Evolutionary conservation across 2,888 invertebrate species (phyloP).

Genomic region (Ashinkailepas kermadecensis): DNA sequence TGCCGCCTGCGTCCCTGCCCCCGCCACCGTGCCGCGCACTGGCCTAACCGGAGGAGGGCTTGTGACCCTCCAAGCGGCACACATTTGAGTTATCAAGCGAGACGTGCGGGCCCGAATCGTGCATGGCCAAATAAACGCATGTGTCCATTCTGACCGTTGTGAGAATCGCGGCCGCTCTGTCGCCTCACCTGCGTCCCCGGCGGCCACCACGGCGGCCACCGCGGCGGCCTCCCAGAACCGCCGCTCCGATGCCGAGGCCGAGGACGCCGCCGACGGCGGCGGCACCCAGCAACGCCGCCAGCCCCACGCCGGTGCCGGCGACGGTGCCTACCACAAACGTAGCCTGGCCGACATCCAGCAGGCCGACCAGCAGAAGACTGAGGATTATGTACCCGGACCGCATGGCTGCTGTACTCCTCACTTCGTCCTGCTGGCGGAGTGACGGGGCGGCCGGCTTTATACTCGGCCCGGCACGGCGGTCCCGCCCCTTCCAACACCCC

Average conservation of each 20-base stretch:
- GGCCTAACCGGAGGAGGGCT: not conserved
- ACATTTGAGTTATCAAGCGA: not conserved
- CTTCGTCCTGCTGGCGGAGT: not conserved
- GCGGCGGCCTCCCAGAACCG: not conserved
- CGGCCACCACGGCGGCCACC: not conserved
- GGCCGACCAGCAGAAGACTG: slow-evolving; percentile 3
- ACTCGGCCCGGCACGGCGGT: no score
- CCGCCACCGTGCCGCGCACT: no score
- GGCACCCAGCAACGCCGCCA: not conserved
- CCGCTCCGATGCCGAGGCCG: slow-evolving; percentile 1
- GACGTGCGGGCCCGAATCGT: no score
- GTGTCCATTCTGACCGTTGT: not conserved
- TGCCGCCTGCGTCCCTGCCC: no score
- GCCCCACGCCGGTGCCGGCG: not conserved
- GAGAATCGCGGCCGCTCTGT: not conserved
- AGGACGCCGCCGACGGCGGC: not conserved
- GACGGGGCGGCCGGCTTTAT: no score
- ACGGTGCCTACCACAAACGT: not conserved
- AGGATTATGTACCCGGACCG: slow-evolving; percentile 3
- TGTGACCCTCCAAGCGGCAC: not conserved
- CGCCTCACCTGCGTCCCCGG: not conserved
- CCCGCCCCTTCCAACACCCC: no score
- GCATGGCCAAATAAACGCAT: not conserved
- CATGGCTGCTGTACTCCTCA: slow-evolving; percentile 5
- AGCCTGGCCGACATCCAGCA: not conserved